These are phyloP conservation scores for Xanthorhoe designata DNA, from an alignment of 2,888 invertebrate species.

Conservation along the genomic window DNA sequence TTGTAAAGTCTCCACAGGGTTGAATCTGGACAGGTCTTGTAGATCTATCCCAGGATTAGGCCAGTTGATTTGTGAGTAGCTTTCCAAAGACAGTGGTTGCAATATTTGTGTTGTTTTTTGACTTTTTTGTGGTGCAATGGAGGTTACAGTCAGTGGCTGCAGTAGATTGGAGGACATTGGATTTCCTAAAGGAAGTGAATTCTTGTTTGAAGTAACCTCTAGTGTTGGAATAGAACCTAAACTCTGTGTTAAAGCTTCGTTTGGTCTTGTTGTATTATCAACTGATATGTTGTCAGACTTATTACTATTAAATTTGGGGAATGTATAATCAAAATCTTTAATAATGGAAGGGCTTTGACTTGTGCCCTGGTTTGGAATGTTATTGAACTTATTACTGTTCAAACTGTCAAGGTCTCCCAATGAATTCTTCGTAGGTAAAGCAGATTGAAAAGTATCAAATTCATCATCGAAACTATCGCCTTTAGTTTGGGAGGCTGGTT, in stretches of 20 bases:
- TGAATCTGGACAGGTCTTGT: constrained; percentile 80
- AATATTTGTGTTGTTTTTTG: constrained; percentile 75
- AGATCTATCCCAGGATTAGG: constrained; percentile 86
- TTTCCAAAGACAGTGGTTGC: constrained; percentile 79
- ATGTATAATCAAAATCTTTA: constrained; percentile 51
- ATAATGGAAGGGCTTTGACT: constrained; percentile 34
- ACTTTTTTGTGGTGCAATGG: constrained; percentile 54
- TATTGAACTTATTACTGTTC: constrained; percentile 41
- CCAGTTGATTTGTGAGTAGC: constrained; percentile 86
- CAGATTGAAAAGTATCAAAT: constrained; percentile 80
- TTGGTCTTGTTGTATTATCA: constrained; percentile 50
- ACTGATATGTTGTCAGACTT: constrained; percentile 65
- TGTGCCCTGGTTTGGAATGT: constrained; percentile 46
- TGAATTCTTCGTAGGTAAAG: constrained; percentile 56
- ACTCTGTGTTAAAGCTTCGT: constrained; percentile 51
- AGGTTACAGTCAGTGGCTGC: constrained; percentile 60
- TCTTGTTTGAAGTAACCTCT: constrained; percentile 46
- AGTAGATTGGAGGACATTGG: constrained; percentile 53
- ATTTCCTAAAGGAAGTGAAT: constrained; percentile 39
- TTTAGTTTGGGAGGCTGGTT: constrained; percentile 26
- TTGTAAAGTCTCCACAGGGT: constrained; percentile 78
- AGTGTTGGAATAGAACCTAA: constrained; percentile 46
- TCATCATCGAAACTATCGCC: constrained; percentile 66
- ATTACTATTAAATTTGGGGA: constrained; percentile 51
- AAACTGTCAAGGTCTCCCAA: constrained; percentile 41